Evolutionary conservation across 2,888 invertebrate species (phyloP), one percentile per base, ranked within the genome.

Genomic region (Nomada goodeniana): DNA sequence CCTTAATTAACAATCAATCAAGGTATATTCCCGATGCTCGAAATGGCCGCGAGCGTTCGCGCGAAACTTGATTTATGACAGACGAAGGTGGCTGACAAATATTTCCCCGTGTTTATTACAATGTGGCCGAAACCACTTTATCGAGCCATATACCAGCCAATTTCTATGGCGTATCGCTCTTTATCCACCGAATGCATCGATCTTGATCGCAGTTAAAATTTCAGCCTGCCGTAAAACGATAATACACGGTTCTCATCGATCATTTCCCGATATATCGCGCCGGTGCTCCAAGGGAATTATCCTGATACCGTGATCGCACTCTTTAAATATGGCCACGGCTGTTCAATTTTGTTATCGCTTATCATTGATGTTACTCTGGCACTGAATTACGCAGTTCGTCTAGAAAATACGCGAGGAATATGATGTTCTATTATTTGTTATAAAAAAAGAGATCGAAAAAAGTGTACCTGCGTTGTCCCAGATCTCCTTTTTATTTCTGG

Each of bases 41-140:
- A 72, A 67, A 57, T 57, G n/a, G 57, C 44, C 47, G 26, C 42
- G 52, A 52, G 20, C 47, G 55, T 10, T 36, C 50, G 23, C 10
- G 36, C 50, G 59, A 26, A 55, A 20, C 55, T 57, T 82, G 80
- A 82, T 82, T 80, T 82, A 82, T 72, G 71, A 69, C 42, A 52
- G 47, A 23, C 80, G 82, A 76, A 80, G 76, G 80, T 47, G 72
- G 72, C 53, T 72, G 82, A 80, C 82, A 82, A 82, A 82, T 82
- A 76, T 76, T 72, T 76, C 80, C 68, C 76, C 71, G 53, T 76
- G 59, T 78, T 70, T 76, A 82, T 76, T 76, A 80, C 80, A 67
- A 68, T 76, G 72, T 53, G 80, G 68, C 63, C 53, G 76, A 26
- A 64, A 72, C 68, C 80, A 82, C 76, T 82, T 76, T 76, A 80